Evolutionary conservation across 53 echinoderm and acorn worm species (phyloP), one percentile per base, ranked within the genome.

Genomic region (Temnopleurus reevesii): DNA sequence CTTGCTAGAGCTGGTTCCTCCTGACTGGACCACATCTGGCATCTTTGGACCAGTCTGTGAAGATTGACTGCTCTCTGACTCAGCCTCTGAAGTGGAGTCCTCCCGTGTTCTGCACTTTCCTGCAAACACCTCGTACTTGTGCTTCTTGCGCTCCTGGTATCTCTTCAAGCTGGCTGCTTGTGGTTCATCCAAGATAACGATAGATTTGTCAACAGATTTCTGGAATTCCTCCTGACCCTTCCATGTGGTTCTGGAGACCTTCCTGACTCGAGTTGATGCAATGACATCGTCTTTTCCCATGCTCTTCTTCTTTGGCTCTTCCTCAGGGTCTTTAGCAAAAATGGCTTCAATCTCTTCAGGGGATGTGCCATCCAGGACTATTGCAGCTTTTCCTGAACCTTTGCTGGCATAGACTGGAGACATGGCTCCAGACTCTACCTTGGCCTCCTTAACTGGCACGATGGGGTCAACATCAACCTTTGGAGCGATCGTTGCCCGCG

Each of bases 201-300:
- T 26, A 58, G 76, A 89, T 77, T 51, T 91, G 21, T 65, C 84
- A 33, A 59, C 76, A 27, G 85, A 93, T 58, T 87, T 81, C 63
- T 65, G 77, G 30, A 46, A 77, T 59, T 89, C 91, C 9, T 71
- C 83, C 25, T 92, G 90, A 2, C 92, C 91, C 55, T 90, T 91
- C 95, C 95, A 95, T 46, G 83, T 93, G 44, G 76, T 61, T 59
- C 90, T 93, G 47, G 88, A 87, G 12, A 87, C 35, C 71, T 87
- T 87, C 31, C 71, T 44, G 19, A 87, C 88, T 53, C 88, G 28
- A 31, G 88, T 87, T 31, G 88, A 87, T 29, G 88, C 88, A 8
- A 87, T 51, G 51, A 87, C 88, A 66, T 87, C 88, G 27, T 66
- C 53, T 35, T 87, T 87, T 1, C 66, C 88, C 66, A 87, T 87